phyloP scores from a whole-genome alignment of 2,888 invertebrate genomes.

The Nephrotoma flavescens region DNA sequence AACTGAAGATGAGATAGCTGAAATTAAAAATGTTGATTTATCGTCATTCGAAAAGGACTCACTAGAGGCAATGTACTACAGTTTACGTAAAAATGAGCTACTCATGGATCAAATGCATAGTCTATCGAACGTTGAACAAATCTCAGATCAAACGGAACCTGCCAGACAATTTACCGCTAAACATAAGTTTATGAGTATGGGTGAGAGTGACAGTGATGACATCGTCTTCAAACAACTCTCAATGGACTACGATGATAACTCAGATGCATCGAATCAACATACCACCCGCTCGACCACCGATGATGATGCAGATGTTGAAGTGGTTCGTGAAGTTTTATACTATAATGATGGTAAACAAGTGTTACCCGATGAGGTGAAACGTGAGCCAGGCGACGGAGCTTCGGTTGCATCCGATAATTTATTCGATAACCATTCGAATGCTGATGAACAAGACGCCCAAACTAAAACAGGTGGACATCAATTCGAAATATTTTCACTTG shows the following conservation, averaged over 20 bases:
- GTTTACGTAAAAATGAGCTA: constrained; percentile 20
- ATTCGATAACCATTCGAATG: not conserved
- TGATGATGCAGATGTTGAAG: not conserved
- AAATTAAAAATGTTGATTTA: constrained; percentile 14
- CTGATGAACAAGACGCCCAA: not conserved
- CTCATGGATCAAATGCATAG: constrained; percentile 20
- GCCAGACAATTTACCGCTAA: not conserved
- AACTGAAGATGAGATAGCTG: constrained; percentile 11
- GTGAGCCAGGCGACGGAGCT: not conserved
- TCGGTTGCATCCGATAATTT: not conserved
- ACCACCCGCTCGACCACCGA: not conserved
- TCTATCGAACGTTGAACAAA: not conserved
- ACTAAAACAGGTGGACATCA: not conserved
- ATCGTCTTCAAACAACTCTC: not conserved
- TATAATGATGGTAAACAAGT: not conserved
- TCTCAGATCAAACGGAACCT: not conserved
- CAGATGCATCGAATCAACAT: not conserved
- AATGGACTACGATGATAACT: not conserved
- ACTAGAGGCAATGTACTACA: constrained; percentile 18
- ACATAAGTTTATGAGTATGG: not conserved
- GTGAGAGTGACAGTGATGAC: constrained; percentile 4
- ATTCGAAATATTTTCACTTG: constrained; percentile 2
- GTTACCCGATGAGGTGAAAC: not conserved
- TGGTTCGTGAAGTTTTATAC: not conserved
- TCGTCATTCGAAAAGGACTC: constrained; percentile 16